Percentiles rank a stretch among this genome's conserved stretches.
Conservation (phyloP, 2,113 vertebrate species). For the Paradisaea rubra region DNA sequence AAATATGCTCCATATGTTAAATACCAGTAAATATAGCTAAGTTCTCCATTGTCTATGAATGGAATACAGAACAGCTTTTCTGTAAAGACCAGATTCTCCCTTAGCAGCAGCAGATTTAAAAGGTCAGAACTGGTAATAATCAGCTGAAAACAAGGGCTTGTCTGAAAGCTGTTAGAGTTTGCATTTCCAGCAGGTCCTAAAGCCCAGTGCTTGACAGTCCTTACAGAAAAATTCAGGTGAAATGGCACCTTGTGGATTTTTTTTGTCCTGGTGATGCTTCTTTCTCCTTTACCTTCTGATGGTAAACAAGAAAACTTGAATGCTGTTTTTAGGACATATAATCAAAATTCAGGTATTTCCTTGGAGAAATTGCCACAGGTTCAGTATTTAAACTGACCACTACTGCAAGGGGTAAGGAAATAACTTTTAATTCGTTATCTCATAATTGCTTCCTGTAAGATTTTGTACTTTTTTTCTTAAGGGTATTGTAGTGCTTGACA, state of each 20-base stretch:
- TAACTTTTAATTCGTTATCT: neutral
- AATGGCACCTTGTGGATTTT: rapidly evolving
- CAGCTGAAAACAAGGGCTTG: slow-evolving; percentile 46
- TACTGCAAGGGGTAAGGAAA: neutral
- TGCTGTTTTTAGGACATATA: neutral
- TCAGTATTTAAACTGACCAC: neutral
- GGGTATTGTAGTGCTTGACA: neutral
- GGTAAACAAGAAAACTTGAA: neutral
- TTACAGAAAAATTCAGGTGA: neutral
- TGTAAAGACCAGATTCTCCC: slow-evolving; percentile 55
- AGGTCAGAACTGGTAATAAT: slow-evolving; percentile 59
- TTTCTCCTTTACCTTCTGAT: neutral
- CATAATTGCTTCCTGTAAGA: neutral
- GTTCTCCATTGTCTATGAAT: slow-evolving; percentile 36
- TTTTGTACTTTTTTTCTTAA: neutral
- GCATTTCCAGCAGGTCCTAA: slow-evolving; percentile 19
- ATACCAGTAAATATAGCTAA: slow-evolving; percentile 61
- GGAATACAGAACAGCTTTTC: slow-evolving; percentile 52
- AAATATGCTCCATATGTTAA: slow-evolving; percentile 62
- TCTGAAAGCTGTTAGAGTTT: neutral
- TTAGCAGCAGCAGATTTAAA: slow-evolving; percentile 61
- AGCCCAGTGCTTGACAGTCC: neutral
- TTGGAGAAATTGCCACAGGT: neutral
- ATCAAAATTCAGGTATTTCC: neutral
- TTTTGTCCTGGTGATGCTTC: neutral